Conservation (phyloP, 2,888 invertebrate species). For the Amblyjoppa proteus region DNA sequence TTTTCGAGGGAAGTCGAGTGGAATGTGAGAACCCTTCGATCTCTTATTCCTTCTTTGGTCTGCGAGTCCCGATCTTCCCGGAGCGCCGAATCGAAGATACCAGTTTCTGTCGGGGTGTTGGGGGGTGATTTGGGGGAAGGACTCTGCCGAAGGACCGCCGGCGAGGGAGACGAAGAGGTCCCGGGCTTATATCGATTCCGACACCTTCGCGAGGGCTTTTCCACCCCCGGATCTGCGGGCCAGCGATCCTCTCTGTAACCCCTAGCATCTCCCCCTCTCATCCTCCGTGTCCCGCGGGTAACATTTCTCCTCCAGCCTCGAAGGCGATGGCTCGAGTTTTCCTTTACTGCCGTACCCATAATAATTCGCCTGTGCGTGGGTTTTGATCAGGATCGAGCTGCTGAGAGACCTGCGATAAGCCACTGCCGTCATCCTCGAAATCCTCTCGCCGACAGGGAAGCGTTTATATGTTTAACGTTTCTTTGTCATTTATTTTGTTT, state of each 20-base stretch:
- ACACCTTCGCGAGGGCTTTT: conserved; percentile 56
- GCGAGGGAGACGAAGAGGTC: conserved; percentile 35
- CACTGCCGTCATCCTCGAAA: conserved; percentile 11
- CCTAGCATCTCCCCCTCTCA: neutral
- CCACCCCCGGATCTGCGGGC: neutral
- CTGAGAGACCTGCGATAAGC: conserved; percentile 28
- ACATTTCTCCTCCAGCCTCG: conserved; percentile 47
- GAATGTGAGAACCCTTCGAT: conserved; percentile 39
- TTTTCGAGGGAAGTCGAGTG: neutral
- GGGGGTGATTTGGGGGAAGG: neutral
- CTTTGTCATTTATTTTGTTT: no score
- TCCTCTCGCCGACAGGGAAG: neutral
- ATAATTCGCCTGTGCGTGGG: conserved; percentile 50
- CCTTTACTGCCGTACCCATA: conserved; percentile 49
- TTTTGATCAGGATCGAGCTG: conserved; percentile 51
- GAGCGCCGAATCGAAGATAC: conserved; percentile 35
- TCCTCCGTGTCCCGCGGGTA: conserved; percentile 40
- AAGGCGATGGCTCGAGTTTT: conserved; percentile 36
- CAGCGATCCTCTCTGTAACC: conserved; percentile 27
- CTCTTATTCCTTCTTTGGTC: conserved; percentile 17
- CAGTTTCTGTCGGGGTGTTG: neutral
- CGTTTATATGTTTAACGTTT: neutral
- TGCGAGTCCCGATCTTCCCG: conserved; percentile 7
- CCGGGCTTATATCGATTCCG: conserved; percentile 64
- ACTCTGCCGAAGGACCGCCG: neutral